Evolutionary conservation across 2,888 invertebrate genomes (phyloP), one percentile per base, ranked within the genome.

Genomic region (Ceriagrion tenellum): DNA sequence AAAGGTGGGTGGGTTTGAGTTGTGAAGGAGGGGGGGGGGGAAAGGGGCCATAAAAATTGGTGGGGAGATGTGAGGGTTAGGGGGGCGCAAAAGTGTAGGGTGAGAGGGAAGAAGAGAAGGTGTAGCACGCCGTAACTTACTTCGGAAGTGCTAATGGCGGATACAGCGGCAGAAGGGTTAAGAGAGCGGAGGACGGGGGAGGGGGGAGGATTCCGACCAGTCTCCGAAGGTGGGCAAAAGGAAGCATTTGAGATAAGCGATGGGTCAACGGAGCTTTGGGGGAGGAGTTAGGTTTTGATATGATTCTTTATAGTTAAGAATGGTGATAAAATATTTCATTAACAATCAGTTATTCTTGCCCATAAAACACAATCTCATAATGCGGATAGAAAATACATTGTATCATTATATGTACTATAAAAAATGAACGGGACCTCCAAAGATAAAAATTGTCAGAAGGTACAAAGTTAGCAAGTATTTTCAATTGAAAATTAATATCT

Each of bases 91-190:
- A 59, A 59, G 59, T 59, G 59, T 59, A 16, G 93, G 93, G 47
- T 69, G 93, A 47, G 47, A 47, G 74, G 93, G n/a, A n/a, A 93
- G 69, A 69, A 69, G 47, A 69, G 93, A 23, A 35, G 81, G 26
- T 12, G 81, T 81, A 35, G 81, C 81, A 35, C 81, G 81, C 81
- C 30, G 81, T 81, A 81, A 81, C 81, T 81, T 81, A 81, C 12
- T 13, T 81, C 81, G 81, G 81, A 81, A 81, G 81, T 35, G 35
- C 81, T 81, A 81, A 81, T 35, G 35, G 81, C 81, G 81, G 81
- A 81, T 81, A 35, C 81, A 30, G 81, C 35, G 30, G 35, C 69
- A 18, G 81, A 81, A 81, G 81, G 81, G 81, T 81, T 81, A 81
- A 13, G 81, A n/a, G 6, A 74, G n/a, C n/a, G n/a, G n/a, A n/a